Evolutionary conservation across 2,888 invertebrate genomes (phyloP), one percentile per base, ranked within the genome.

Genomic region (Odontocolon sp.): DNA sequence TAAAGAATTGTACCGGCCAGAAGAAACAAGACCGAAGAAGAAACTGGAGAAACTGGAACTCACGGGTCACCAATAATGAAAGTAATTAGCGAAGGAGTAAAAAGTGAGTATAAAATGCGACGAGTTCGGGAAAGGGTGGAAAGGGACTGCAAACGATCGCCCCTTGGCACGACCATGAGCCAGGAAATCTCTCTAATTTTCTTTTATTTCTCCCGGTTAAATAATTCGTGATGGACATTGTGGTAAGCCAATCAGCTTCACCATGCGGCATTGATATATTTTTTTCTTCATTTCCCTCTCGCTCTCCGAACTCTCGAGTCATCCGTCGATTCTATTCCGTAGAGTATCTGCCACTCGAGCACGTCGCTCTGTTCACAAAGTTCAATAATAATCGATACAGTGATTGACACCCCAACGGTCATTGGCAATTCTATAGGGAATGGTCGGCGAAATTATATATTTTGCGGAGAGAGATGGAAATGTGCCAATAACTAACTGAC

Each of bases 31-130:
- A 11, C 23, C 26, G 47, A 47, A 23, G 3, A n/a, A n/a, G n/a
- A n/a, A n/a, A 47, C 14, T 6, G 50, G 50, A 2, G 9, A 31
- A 6, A 16, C 4, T 11, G 5, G 9, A 21, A 1, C 47, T 5
- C 26, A 4, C 26, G 38, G 64, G 11, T 45, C 50, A 33, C 42
- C 33, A 33, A 52, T 73, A 28, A 73, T 54, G 23, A 54, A 59
- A 59, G 61, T 54, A 73, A 73, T 73, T 73, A 45, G n/a, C n/a
- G n/a, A n/a, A n/a, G n/a, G 36, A 14, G 26, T 14, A 16, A 42
- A 6, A 31, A 26, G 47, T 9, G 5, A 42, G 45, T 21, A 54
- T 18, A 9, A 21, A 23, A 31, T 28, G 21, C 28, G 40, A 1
- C n/a, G n/a, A 23, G 52, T n/a, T 16, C 18, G 11, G 59, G 8